phyloP scores from a whole-genome alignment of 30 jellyfish, hydroid and myxozoan genomes.

The Pseudorhiza aurosa region DNA sequence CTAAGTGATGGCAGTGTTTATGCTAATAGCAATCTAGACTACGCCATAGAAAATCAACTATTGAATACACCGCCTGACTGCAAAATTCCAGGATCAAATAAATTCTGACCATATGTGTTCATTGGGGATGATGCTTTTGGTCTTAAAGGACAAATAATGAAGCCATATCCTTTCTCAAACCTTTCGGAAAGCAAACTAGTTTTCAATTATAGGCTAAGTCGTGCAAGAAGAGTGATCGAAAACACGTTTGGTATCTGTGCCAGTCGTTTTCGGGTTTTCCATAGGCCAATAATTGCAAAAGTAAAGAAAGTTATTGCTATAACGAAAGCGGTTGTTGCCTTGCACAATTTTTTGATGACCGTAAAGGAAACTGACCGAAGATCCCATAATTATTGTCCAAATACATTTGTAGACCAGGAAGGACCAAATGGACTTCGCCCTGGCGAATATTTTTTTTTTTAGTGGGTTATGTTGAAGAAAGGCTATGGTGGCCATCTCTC shows the following conservation, averaged over 20 bases:
- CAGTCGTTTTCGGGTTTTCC: conserved; percentile 59
- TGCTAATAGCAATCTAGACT: conserved; percentile 45
- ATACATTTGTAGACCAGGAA: no score
- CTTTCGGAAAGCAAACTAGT: conserved; percentile 43
- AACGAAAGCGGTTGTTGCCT: conserved; percentile 78
- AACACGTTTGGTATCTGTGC: conserved; percentile 80
- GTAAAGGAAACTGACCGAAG: no score
- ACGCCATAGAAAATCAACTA: conserved; percentile 31
- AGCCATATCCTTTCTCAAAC: conserved; percentile 59
- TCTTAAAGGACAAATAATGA: conserved; percentile 49
- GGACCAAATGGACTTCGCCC: no score
- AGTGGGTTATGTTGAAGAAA: no score
- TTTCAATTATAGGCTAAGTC: conserved; percentile 46
- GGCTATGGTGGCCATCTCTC: no score
- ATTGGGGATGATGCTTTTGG: conserved; percentile 77
- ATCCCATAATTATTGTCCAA: no score
- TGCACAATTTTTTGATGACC: conserved; percentile 58
- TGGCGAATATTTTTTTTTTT: no score
- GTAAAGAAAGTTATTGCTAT: conserved; percentile 39
- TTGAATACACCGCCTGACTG: conserved; percentile 45
- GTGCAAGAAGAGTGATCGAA: conserved; percentile 66
- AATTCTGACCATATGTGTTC: conserved; percentile 51
- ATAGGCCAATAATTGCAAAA: conserved; percentile 61
- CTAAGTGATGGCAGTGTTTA: conserved; percentile 68
- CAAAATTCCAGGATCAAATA: conserved; percentile 25